These are phyloP conservation scores for Odontamblyopus lacepedii DNA, from an alignment of 2,797 vertebrate species.

Conservation along the genomic window DNA sequence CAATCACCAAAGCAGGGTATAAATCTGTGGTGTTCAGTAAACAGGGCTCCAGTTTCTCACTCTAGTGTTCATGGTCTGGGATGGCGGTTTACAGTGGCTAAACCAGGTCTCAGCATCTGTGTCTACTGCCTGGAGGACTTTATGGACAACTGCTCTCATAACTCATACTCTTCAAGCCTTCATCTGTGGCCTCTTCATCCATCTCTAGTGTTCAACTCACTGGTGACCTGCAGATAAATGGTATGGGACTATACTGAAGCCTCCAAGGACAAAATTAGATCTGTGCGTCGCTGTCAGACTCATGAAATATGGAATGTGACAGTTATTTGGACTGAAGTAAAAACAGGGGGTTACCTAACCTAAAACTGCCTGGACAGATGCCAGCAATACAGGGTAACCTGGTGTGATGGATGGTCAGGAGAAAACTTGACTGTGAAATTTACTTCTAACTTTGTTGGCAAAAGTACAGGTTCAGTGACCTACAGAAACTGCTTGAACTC, in stretches of 20 bases:
- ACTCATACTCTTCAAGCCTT: constrained; percentile 54
- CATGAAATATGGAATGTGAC: constrained; percentile 70
- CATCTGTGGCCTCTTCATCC: constrained; percentile 69
- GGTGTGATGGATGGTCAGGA: not conserved
- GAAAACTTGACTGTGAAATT: not conserved
- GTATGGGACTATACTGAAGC: constrained; percentile 54
- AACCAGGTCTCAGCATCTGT: constrained; percentile 23
- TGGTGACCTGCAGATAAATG: constrained; percentile 73
- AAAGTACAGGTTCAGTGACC: too few species aligned
- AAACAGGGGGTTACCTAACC: constrained; percentile 23
- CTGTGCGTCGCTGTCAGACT: constrained; percentile 71
- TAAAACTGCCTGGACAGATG: not conserved
- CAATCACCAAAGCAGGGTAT: constrained; percentile 32
- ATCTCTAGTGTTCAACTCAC: constrained; percentile 56
- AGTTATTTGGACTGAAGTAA: constrained; percentile 35
- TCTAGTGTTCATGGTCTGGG: constrained; percentile 46
- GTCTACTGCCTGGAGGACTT: constrained; percentile 45
- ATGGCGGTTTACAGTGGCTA: constrained; percentile 52
- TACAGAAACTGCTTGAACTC: too few species aligned
- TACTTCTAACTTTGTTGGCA: too few species aligned
- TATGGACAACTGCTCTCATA: constrained; percentile 58
- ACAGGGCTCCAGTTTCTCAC: constrained; percentile 31
- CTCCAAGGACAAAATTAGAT: constrained; percentile 78
- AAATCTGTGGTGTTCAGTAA: constrained; percentile 45
- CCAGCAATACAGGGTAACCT: not conserved